These are phyloP conservation scores for Lithobates pipiens DNA, from an alignment of 2,797 vertebrate genomes.

Conservation along the genomic window DNA sequence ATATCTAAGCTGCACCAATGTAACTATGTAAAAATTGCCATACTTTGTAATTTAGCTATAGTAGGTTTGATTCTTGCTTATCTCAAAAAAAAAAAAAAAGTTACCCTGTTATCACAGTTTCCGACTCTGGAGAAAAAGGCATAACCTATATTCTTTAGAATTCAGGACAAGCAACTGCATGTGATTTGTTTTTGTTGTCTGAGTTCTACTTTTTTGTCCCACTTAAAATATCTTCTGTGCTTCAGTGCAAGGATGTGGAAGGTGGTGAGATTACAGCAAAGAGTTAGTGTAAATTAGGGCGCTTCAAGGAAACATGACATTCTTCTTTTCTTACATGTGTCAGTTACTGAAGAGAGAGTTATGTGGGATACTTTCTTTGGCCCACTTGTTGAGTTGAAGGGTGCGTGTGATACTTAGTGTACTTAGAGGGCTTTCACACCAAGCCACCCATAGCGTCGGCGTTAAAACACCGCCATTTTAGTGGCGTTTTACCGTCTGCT, in stretches of 20 bases:
- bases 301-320: neutral
- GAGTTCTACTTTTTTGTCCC: slow-evolving; percentile 1
- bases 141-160: too few relatives aligned
- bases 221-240: neutral
- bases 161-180: too few relatives aligned
- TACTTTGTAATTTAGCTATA: too few relatives aligned
- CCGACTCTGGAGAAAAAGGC: too few relatives aligned
- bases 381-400: too few relatives aligned
- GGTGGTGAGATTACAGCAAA: neutral
- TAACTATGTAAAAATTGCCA: too few relatives aligned
- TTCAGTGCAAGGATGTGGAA: neutral
- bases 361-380: neutral
- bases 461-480: too few relatives aligned
- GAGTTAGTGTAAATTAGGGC: neutral
- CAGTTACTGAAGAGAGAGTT: neutral
- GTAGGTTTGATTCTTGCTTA: neutral
- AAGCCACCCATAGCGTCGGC: too few relatives aligned
- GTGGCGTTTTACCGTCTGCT: too few relatives aligned
- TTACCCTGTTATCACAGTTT: neutral
- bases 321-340: neutral
- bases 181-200: neutral
- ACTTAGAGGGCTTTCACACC: too few relatives aligned
- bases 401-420: too few relatives aligned
- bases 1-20: too few relatives aligned
- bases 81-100: neutral